phyloP scores from a whole-genome alignment of 2,888 invertebrate species.

The Hybos culiciformis region DNA sequence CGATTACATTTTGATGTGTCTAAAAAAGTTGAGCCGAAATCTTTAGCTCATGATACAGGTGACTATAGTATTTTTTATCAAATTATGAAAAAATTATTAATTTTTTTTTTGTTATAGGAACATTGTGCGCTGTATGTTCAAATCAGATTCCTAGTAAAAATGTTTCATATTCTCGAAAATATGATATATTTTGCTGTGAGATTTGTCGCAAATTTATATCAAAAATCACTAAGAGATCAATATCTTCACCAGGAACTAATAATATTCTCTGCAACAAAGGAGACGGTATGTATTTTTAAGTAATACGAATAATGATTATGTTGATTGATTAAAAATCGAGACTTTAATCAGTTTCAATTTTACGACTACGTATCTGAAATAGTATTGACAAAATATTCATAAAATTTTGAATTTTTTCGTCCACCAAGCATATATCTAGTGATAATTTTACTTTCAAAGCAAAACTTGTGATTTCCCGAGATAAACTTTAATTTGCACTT shows the following conservation, averaged over 20 bases:
- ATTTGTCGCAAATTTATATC: constrained; percentile 77
- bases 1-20: constrained; percentile 22
- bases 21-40: neutral
- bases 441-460: neutral
- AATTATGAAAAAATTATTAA: constrained; percentile 2
- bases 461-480: neutral
- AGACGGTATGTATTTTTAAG: constrained; percentile 23
- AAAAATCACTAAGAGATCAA: constrained; percentile 54
- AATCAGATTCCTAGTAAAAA: constrained; percentile 62
- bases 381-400: no score
- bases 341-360: no score
- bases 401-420: no score
- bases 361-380: no score
- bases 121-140: constrained; percentile 67
- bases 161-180: constrained; percentile 66
- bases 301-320: no score
- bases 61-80: neutral
- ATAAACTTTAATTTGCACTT: neutral
- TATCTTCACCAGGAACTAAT: constrained; percentile 32
- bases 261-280: constrained; percentile 42
- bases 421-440: no score
- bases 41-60: neutral
- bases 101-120: constrained; percentile 21
- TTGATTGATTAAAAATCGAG: no score
- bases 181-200: constrained; percentile 73